These are phyloP conservation scores for Phocoena sinus DNA, from an alignment of 2,113 vertebrate genomes.

Conservation along the genomic window DNA sequence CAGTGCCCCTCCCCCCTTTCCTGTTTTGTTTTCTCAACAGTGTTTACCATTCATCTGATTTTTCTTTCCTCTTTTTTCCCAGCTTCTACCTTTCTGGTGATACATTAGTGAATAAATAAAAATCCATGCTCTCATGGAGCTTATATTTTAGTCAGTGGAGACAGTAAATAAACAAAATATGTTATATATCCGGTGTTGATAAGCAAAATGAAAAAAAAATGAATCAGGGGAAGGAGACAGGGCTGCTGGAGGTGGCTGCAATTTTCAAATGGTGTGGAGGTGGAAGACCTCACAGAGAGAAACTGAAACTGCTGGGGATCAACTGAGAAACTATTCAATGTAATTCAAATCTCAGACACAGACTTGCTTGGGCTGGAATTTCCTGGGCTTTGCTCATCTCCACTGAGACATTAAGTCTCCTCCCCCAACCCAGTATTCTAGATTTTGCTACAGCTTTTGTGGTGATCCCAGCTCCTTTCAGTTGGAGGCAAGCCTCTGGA, in stretches of 20 bases:
- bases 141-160: not conserved
- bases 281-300: not conserved
- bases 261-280: not conserved
- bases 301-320: conserved; percentile 22
- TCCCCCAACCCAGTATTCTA: not conserved
- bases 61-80: not conserved
- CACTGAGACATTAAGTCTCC: not conserved
- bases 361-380: conserved; percentile 27
- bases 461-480: not conserved
- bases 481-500: not conserved
- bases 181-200: not conserved
- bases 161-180: not conserved
- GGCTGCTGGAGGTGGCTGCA: not conserved
- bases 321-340: not conserved
- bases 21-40: not conserved
- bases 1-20: not conserved
- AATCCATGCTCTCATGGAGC: not conserved
- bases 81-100: not conserved
- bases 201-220: not conserved
- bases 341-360: not conserved
- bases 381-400: not conserved
- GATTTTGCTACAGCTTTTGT: not conserved
- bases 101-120: not conserved
- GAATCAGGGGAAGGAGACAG: not conserved
- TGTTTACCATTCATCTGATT: not conserved